Evolutionary conservation across 1,140 invertebrate genomes (phyloP).

Genomic region (Drosophila miranda): DNA sequence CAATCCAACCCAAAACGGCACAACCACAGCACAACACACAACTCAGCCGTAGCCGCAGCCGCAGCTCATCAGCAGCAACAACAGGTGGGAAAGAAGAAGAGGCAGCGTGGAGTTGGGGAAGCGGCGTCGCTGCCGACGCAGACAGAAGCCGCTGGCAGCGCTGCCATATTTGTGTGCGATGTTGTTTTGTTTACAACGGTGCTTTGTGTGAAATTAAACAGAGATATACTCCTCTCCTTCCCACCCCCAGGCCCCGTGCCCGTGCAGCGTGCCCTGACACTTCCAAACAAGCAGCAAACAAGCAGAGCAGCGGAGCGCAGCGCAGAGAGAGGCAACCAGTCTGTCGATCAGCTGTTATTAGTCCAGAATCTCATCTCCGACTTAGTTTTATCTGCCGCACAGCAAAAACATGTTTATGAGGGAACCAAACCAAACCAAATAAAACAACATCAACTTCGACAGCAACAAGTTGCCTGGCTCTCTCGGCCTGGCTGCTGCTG

Average conservation of each 20-base stretch:
- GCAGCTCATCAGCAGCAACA: constrained; percentile 13
- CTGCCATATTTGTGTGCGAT: constrained; percentile 50
- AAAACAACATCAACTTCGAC: constrained; percentile 43
- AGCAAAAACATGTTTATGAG: constrained; percentile 76
- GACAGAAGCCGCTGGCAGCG: constrained; percentile 10
- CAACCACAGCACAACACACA: constrained; percentile 17
- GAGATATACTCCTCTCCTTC: constrained; percentile 1
- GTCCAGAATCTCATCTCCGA: constrained; percentile 60
- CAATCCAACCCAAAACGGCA: constrained; percentile 55
- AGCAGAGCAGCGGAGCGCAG: constrained; percentile 2
- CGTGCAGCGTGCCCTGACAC: not conserved
- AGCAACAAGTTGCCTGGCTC: constrained; percentile 44
- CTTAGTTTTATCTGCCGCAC: constrained; percentile 42
- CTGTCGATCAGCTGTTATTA: constrained; percentile 65
- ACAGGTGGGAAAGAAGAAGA: constrained; percentile 53
- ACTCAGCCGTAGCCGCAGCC: too few relatives aligned
- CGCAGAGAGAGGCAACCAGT: constrained; percentile 33
- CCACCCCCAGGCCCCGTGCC: not conserved
- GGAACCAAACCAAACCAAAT: constrained; percentile 57
- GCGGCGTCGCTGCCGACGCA: constrained; percentile 27
- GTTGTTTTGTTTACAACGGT: constrained; percentile 53
- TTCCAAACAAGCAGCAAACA: too few relatives aligned
- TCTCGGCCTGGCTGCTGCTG: constrained; percentile 1
- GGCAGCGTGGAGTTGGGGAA: constrained; percentile 13
- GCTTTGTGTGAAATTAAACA: constrained; percentile 63